phyloP scores from a whole-genome alignment of 23 tunicate genomes.

The Halocynthia roretzi region DNA sequence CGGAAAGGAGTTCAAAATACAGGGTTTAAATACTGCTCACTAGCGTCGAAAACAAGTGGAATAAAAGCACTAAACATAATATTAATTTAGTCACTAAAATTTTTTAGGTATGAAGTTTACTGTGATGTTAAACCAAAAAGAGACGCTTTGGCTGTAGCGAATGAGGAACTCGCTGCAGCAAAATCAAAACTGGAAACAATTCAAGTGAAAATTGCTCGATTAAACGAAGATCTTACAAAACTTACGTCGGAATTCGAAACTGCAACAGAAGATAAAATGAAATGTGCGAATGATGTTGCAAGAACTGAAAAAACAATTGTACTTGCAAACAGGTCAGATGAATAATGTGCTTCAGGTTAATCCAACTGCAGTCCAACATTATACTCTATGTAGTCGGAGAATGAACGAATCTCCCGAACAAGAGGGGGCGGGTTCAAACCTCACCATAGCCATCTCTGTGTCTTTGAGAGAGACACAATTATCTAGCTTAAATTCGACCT shows the following conservation, averaged over 20 bases:
- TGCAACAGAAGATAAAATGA: constrained; percentile 82
- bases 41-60: no score
- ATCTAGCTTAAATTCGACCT: no score
- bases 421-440: no score
- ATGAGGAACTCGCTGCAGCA: constrained; percentile 62
- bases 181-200: constrained; percentile 46
- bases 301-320: constrained; percentile 71
- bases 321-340: constrained; percentile 61
- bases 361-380: no score
- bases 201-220: constrained; percentile 32
- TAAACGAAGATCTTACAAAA: constrained; percentile 45
- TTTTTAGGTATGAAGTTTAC: constrained; percentile 82
- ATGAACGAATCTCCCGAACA: neutral
- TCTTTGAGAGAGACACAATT: no score
- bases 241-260: constrained; percentile 69
- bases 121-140: constrained; percentile 92
- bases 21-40: no score
- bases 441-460: no score
- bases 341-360: no score
- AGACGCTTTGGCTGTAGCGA: constrained; percentile 63
- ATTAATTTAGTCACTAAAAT: no score
- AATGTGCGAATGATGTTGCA: constrained; percentile 83
- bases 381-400: no score
- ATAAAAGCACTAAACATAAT: no score
- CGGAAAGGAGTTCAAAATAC: neutral